Base-by-base conservation (phyloP, 2,888 invertebrate species). In the Calliopum simillimum region DNA sequence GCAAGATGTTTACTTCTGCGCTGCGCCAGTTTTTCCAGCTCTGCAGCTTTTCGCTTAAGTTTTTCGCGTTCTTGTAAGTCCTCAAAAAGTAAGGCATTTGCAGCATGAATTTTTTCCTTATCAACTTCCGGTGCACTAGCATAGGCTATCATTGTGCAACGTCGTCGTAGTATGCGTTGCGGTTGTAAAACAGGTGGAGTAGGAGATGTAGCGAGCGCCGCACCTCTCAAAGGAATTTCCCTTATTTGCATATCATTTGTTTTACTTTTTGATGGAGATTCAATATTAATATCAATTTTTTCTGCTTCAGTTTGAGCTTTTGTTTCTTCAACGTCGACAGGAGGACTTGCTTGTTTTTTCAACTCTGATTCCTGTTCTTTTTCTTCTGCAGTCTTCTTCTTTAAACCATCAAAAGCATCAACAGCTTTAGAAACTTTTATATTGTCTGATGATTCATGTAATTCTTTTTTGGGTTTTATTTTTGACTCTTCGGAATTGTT, bases 61-160 rank as follows among this genome's bases (percentile, higher is more conserved):
- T 72, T 74, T 5, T 75, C 73, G 16, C 76, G 73, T 3, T 78
- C 79, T 8, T 79, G 76, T 4, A 80, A 46, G 55, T 82, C 83
- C 71, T 82, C 82, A 41, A 79, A 81, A 0, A 79, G 66, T 14
- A 75, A 69, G 23, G 80, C 79, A 44, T 70, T 74, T 8, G 70
- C 70, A 1, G 71, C 66, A n/a, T 75, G 69, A 4, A 83, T 59
- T 44, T 75, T 72, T 0, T 69, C 51, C 51, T 77, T 79, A 55
- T 83, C 79, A 0, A 83, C 71, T 41, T 81, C 55, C 1, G 81
- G 77, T 23, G 69, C 66, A 65, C 80, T 83, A 41, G 74, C 74
- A n/a, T 65, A 68, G 3, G 77, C 76, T 21, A 80, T 75, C 80
- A 82, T 79, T 0, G 80, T 77, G 44, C 75, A 77, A 25, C 82